These are phyloP conservation scores for Trididemnum miniatum DNA, from an alignment of 23 tunicate species.

Conservation along the genomic window DNA sequence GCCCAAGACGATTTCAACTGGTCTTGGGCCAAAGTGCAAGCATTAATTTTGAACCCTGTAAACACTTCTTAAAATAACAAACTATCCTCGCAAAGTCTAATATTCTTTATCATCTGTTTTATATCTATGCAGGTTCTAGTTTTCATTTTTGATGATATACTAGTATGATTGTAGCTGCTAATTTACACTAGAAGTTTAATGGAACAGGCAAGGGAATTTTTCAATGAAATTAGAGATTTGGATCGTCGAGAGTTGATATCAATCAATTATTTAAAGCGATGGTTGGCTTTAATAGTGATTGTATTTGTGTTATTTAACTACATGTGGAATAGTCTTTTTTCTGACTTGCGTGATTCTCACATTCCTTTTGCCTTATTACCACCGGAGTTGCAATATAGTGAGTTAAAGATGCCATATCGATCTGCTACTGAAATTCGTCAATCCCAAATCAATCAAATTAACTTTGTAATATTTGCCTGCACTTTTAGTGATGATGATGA, in stretches of 20 bases:
- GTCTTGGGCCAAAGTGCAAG: no score
- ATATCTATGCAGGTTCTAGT: no score
- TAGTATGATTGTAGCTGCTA: no score
- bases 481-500: background rate
- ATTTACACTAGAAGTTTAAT: no score
- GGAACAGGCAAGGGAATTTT: conserved; percentile 7
- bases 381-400: background rate
- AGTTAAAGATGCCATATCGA: conserved; percentile 4
- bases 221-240: conserved; percentile 28
- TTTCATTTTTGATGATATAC: no score
- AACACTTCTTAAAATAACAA: no score
- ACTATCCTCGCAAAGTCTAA: no score
- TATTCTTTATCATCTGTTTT: no score
- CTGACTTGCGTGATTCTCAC: conserved; percentile 9
- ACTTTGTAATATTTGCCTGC: conserved; percentile 57
- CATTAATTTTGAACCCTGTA: no score
- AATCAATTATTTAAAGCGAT: conserved; percentile 37
- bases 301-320: conserved; percentile 29
- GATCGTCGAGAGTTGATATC: conserved; percentile 50
- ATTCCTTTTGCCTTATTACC: conserved; percentile 34
- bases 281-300: conserved; percentile 34
- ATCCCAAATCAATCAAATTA: conserved; percentile 49
- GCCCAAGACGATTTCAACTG: no score
- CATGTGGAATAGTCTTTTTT: conserved; percentile 54
- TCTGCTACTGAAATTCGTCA: conserved; percentile 43